Conservation (phyloP, 1,140 invertebrate genomes). For the Microplitis demolitor region DNA sequence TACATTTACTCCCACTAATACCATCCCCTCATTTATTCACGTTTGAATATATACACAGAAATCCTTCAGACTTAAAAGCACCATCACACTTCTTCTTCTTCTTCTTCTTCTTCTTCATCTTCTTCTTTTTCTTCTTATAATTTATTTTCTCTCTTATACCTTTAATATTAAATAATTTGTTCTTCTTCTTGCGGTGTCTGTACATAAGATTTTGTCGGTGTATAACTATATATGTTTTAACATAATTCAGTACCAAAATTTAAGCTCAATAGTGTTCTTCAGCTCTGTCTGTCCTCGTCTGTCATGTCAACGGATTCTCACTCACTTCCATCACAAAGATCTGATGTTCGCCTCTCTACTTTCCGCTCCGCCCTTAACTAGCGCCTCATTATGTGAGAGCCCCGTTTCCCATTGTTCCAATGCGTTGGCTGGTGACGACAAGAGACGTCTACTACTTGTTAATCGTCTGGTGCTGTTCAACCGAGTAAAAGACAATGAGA, state of each 20-base stretch:
- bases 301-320: conserved; percentile 25
- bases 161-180: background rate
- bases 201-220: background rate
- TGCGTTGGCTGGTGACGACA: background rate
- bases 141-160: background rate
- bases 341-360: background rate
- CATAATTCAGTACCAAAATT: no score
- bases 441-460: background rate
- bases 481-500: conserved; percentile 38
- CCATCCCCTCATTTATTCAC: conserved; percentile 18
- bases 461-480: background rate
- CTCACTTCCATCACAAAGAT: background rate
- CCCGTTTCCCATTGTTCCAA: conserved; percentile 42
- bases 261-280: no score
- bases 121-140: background rate
- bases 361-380: conserved; percentile 36
- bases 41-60: background rate
- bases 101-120: conserved; percentile 10
- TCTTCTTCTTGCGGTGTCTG: no score
- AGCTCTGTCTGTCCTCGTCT: conserved; percentile 1
- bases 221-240: background rate
- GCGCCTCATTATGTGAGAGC: conserved; percentile 46
- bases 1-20: conserved; percentile 37
- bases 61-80: conserved; percentile 24
- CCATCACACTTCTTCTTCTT: conserved; percentile 18